A percentile compares a stretch with the other conserved stretches of the same genome.
phyloP scores from a whole-genome alignment of 2,113 vertebrate genomes.

The Thamnaconus septentrionalis region DNA sequence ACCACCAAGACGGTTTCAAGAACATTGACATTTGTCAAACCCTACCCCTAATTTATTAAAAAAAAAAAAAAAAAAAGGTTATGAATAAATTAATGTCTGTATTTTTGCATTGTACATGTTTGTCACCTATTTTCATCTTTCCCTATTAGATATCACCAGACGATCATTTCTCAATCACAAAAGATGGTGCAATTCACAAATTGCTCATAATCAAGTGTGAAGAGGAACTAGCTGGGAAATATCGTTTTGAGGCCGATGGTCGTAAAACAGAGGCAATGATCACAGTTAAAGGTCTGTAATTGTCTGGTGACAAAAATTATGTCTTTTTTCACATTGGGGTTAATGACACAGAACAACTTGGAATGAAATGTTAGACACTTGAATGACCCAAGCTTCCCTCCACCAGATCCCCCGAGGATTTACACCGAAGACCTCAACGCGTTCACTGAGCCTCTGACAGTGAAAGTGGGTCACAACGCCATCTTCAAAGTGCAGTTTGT shows the following conservation, averaged over 20 bases:
- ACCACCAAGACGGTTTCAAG: too few relatives aligned
- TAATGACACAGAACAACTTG: too few relatives aligned
- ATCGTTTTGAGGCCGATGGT: constrained; percentile 82
- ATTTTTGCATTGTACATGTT: too few relatives aligned
- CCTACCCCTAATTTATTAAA: too few relatives aligned
- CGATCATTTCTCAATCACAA: constrained; percentile 73
- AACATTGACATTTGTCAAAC: too few relatives aligned
- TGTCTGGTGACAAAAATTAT: not conserved
- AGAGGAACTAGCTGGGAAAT: constrained; percentile 81
- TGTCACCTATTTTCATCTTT: not conserved
- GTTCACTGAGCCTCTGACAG: constrained; percentile 73
- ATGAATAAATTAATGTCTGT: too few relatives aligned
- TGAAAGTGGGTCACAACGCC: constrained; percentile 80
- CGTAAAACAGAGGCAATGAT: constrained; percentile 77
- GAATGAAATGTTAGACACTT: not conserved
- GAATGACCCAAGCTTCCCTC: not conserved
- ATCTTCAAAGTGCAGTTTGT: constrained; percentile 81
- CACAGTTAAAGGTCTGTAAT: constrained; percentile 69
- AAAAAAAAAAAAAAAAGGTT: too few relatives aligned
- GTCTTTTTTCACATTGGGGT: too few relatives aligned
- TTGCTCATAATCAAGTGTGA: constrained; percentile 73
- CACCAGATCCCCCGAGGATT: constrained; percentile 83
- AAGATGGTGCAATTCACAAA: constrained; percentile 78
- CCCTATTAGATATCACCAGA: constrained; percentile 73
- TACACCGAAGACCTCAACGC: constrained; percentile 69